Evolutionary conservation across 1,140 invertebrate species (phyloP).

Genomic region (Stenopsyche tienmushanensis): DNA sequence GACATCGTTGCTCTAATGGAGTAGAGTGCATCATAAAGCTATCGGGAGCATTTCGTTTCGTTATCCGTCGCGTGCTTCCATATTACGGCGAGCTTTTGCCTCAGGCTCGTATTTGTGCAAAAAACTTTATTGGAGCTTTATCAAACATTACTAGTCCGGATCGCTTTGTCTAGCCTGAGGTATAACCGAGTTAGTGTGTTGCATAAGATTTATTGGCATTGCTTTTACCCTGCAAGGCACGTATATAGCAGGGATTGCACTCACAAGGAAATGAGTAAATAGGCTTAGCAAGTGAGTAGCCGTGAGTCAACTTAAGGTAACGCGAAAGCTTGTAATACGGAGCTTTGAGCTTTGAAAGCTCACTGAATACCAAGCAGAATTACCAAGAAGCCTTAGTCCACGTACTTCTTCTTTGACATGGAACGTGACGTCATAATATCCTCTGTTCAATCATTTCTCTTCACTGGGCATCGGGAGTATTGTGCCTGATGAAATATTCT

Average conservation of each 20-base stretch:
- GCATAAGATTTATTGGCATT: too few species aligned
- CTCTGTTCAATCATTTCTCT: constrained; percentile 26
- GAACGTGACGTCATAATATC: constrained; percentile 36
- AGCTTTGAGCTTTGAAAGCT: constrained; percentile 14
- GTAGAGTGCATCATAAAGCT: constrained; percentile 11
- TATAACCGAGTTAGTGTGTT: too few species aligned
- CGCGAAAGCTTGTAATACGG: constrained; percentile 6
- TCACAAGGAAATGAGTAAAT: constrained; percentile 16
- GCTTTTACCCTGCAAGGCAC: background rate
- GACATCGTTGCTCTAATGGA: constrained; percentile 3
- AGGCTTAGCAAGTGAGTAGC: constrained; percentile 8
- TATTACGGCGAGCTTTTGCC: background rate
- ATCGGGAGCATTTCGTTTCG: constrained; percentile 4
- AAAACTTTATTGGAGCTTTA: too few species aligned
- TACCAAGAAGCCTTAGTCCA: constrained; percentile 4
- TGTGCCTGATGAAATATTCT: background rate
- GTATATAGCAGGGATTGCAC: background rate
- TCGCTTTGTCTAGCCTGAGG: too few species aligned
- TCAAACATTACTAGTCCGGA: too few species aligned
- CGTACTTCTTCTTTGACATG: constrained; percentile 28
- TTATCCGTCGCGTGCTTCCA: too few species aligned
- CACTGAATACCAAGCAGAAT: constrained; percentile 23
- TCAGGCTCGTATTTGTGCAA: too few species aligned
- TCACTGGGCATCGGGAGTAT: constrained; percentile 2
- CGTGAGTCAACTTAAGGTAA: background rate